Percentiles rank a stretch among this genome's conserved stretches.
These are phyloP conservation scores for Rhagoletis pomonella DNA, from an alignment of 1,140 invertebrate species.

Conservation along the genomic window DNA sequence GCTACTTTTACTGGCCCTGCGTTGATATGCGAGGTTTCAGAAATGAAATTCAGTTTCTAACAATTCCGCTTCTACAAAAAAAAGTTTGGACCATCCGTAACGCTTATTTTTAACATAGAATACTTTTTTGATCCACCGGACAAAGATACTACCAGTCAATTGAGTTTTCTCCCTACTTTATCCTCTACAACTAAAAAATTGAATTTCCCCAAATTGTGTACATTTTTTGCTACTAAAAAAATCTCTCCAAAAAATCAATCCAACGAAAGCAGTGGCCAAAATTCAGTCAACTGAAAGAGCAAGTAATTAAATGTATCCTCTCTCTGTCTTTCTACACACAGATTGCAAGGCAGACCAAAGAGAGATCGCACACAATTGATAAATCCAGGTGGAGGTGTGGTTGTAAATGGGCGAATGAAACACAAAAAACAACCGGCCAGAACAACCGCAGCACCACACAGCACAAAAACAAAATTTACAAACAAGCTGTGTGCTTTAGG, in stretches of 20 bases:
- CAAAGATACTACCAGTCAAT: too few species aligned
- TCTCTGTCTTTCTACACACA: not conserved
- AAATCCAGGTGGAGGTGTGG: not conserved
- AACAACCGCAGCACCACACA: not conserved
- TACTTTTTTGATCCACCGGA: too few species aligned
- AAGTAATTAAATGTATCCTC: conserved; percentile 25
- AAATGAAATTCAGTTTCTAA: too few species aligned
- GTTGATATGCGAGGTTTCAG: too few species aligned
- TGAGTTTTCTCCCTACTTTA: too few species aligned
- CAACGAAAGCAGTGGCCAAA: not conserved
- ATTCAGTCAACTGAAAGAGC: not conserved
- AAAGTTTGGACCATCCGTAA: too few species aligned
- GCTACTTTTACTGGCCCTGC: too few species aligned
- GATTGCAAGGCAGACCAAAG: not conserved
- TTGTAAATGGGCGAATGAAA: not conserved
- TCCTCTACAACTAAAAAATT: too few species aligned
- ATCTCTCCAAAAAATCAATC: not conserved
- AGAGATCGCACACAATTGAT: not conserved
- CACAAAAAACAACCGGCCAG: not conserved
- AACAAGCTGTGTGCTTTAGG: not conserved
- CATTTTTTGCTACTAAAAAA: too few species aligned
- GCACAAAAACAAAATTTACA: not conserved
- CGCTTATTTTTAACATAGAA: too few species aligned
- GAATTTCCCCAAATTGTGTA: too few species aligned
- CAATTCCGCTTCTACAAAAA: too few species aligned